Evolutionary conservation across 2,797 vertebrate species (phyloP).

Genomic region (Spinibarbus caldwelli): DNA sequence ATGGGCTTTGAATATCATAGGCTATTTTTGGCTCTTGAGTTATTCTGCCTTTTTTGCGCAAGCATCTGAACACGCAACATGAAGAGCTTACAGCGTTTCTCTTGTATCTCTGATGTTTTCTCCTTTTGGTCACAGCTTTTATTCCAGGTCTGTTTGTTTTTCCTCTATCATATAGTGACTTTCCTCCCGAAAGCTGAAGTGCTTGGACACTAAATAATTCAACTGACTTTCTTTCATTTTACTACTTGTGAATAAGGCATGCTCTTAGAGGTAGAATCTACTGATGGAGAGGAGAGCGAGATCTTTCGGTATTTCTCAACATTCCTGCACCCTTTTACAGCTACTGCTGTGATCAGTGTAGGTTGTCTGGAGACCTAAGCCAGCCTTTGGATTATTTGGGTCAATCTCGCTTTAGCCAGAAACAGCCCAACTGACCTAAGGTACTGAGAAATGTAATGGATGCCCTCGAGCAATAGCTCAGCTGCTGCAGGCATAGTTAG

Average conservation of each 20-base stretch:
- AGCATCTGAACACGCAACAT: not conserved
- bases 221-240: slow-evolving; percentile 41
- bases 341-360: slow-evolving; percentile 1
- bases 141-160: slow-evolving; percentile 29
- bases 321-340: not conserved
- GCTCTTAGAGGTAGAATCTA: slow-evolving; percentile 16
- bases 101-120: slow-evolving; percentile 4
- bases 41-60: not conserved
- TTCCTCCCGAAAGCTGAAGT: slow-evolving; percentile 10
- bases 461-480: slow-evolving; percentile 30
- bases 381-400: slow-evolving; percentile 4
- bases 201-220: slow-evolving; percentile 55
- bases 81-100: not conserved
- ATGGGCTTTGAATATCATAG: not conserved
- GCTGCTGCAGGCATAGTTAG: slow-evolving; percentile 5
- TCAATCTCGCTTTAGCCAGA: slow-evolving; percentile 25
- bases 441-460: slow-evolving; percentile 42
- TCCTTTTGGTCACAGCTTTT: slow-evolving; percentile 7
- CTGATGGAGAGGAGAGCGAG: not conserved
- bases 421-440: slow-evolving; percentile 14
- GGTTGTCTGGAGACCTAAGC: not conserved
- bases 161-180: slow-evolving; percentile 14
- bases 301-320: not conserved
- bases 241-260: slow-evolving; percentile 53
- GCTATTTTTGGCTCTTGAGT: not conserved